These are phyloP conservation scores for Drosophila borealis DNA, from an alignment of 2,888 invertebrate species.

Conservation along the genomic window DNA sequence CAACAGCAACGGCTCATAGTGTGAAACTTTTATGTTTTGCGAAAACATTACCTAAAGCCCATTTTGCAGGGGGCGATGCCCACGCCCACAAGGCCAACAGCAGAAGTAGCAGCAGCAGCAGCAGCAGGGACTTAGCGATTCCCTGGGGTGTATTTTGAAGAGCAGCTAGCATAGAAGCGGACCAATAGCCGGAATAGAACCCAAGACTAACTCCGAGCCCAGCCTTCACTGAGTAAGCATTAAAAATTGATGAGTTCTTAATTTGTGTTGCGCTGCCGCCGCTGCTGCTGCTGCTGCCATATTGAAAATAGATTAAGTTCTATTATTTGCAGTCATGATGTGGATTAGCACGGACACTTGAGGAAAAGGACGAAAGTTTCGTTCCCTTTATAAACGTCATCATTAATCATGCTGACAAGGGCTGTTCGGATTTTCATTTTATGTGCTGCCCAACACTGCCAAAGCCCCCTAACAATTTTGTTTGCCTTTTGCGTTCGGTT, in stretches of 20 bases:
- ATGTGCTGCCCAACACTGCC: conserved; percentile 33
- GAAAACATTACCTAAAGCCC: conserved; percentile 71
- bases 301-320: conserved; percentile 83
- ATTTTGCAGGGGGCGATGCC: conserved; percentile 30
- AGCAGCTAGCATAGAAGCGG: conserved; percentile 30
- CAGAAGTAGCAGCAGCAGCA: conserved; percentile 16
- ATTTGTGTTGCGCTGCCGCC: conserved; percentile 70
- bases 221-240: conserved; percentile 67
- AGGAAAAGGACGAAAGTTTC: conserved; percentile 56
- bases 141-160: conserved; percentile 75
- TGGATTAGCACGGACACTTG: conserved; percentile 79
- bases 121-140: conserved; percentile 48
- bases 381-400: conserved; percentile 75
- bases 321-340: conserved; percentile 82
- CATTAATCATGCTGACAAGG: conserved; percentile 80
- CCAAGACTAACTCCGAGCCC: conserved; percentile 16
- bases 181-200: conserved; percentile 28
- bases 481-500: conserved; percentile 55
- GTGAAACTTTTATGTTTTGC: conserved; percentile 72
- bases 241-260: conserved; percentile 82
- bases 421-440: conserved; percentile 72
- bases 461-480: conserved; percentile 45
- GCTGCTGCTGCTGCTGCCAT: conserved; percentile 53
- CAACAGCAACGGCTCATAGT: conserved; percentile 51
- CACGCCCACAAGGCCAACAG: conserved; percentile 16